Base-by-base conservation (phyloP, 2,797 vertebrate species). In the Pachyuromys duprasi region DNA sequence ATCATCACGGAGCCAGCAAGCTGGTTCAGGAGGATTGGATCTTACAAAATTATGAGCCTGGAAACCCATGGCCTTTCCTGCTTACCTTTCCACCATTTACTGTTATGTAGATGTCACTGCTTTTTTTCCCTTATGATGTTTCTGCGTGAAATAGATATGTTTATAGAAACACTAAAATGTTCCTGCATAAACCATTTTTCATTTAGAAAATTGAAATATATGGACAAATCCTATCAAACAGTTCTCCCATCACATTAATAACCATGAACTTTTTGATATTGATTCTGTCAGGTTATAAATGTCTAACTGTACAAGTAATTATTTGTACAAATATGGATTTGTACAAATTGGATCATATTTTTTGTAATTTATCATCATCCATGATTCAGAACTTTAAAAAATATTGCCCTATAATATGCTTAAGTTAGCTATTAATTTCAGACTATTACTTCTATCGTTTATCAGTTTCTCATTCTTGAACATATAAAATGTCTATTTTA, bases 201-300 rank as follows among this genome's bases (percentile, higher is more conserved):
- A 67, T 78, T 92, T 95, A 93, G 39, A 78, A 96, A 76, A 95
- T 18, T 81, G 57, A 78, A 79, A 96, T 78, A 63, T 91, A 76
- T 2, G 83, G 42, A 86, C 3, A 90, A 74, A 89, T 93, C 11
- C 31, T 60, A 26, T 86, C 63, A 92, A 91, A 67, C 0, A 57
- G 49, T 86, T 15, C 20, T 93, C 26, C 22, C 31, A 60, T 22
- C 65, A 87, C 20, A 80, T 63, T 89, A 57, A 14, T 89, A 93
- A 69, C 39, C 74, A 26, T 87, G 65, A 91, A 5, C 6, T 89
- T 93, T 95, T 89, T 91, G 57, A 8, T 39, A 5, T 96, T 95
- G 80, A 72, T 90, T 1, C 55, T 92, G 62, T 90, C n/a, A 90
- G 33, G 45, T 92, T 69, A 31, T 81, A 70, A 39, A 72, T 15